Conservation (phyloP, 2,113 vertebrate species). For the Galeopterus variegatus region DNA sequence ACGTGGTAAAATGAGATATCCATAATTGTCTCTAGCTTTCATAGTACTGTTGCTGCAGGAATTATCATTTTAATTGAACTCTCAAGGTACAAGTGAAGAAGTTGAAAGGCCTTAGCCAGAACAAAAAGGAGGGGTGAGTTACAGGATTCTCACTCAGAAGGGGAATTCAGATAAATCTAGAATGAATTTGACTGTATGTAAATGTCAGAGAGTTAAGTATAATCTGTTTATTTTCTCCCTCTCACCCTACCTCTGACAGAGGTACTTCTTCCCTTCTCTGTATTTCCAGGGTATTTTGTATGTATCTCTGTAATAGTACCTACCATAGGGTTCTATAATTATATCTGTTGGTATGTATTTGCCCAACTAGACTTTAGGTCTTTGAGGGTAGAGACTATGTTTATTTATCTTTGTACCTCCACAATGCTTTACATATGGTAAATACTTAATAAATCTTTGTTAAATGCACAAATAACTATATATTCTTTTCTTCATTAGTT, state of each 20-base stretch:
- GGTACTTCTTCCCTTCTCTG: constrained; percentile 17
- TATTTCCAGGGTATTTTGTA: constrained; percentile 44
- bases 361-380: neutral
- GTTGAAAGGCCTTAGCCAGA: constrained; percentile 28
- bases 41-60: neutral
- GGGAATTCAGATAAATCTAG: constrained; percentile 1
- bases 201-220: constrained; percentile 14
- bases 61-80: constrained; percentile 61
- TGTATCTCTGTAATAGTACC: neutral
- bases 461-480: neutral
- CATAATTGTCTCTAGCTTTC: neutral
- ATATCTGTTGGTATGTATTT: constrained; percentile 49
- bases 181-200: constrained; percentile 46
- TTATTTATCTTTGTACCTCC: neutral
- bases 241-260: neutral
- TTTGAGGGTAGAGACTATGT: neutral
- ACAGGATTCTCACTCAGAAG: neutral
- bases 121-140: neutral
- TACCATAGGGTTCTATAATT: neutral
- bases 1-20: constrained; percentile 28
- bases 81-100: constrained; percentile 17
- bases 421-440: neutral
- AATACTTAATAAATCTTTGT: constrained; percentile 45
- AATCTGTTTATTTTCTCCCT: neutral
- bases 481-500: constrained; percentile 34